These are phyloP conservation scores for Stramonita haemastoma DNA, from an alignment of 2,888 invertebrate species.

Conservation along the genomic window DNA sequence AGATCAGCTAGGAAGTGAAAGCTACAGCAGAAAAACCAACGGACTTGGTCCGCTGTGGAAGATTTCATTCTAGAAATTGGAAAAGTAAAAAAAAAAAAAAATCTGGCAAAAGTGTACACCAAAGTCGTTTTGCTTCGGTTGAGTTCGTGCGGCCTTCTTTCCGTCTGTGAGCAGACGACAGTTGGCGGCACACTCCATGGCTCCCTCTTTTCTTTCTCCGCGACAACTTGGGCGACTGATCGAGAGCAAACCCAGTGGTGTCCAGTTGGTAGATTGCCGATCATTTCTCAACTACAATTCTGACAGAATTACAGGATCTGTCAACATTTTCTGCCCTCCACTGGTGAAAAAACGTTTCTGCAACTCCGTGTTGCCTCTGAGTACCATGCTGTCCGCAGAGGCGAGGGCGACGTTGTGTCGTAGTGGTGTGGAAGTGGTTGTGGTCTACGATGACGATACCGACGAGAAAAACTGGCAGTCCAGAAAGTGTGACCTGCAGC, in stretches of 20 bases:
- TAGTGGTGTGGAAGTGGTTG: conserved; percentile 55
- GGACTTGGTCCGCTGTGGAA: neutral
- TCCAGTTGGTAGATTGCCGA: conserved; percentile 68
- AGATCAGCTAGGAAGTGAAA: neutral
- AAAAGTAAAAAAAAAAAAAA: neutral
- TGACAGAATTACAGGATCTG: conserved; percentile 64
- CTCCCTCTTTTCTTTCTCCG: conserved; percentile 45
- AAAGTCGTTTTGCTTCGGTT: neutral
- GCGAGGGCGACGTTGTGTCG: conserved; percentile 58
- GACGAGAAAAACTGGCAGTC: conserved; percentile 48
- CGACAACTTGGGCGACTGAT: conserved; percentile 51
- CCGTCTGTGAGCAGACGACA: conserved; percentile 21
- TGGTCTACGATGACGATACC: conserved; percentile 59
- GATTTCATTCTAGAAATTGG: neutral
- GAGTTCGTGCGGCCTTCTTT: neutral
- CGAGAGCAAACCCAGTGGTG: conserved; percentile 43
- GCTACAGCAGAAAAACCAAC: conserved; percentile 2
- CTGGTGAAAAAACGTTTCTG: conserved; percentile 68
- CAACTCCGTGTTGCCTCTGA: conserved; percentile 56
- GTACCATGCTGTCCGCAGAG: conserved; percentile 66
- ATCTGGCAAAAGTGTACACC: neutral
- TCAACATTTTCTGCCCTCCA: conserved; percentile 71
- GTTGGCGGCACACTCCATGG: neutral
- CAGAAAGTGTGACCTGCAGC: conserved; percentile 54
- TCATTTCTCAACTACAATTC: conserved; percentile 67